Evolutionary conservation across 2,797 vertebrate genomes (phyloP).

Genomic region (Amblyopsis hoosieri): DNA sequence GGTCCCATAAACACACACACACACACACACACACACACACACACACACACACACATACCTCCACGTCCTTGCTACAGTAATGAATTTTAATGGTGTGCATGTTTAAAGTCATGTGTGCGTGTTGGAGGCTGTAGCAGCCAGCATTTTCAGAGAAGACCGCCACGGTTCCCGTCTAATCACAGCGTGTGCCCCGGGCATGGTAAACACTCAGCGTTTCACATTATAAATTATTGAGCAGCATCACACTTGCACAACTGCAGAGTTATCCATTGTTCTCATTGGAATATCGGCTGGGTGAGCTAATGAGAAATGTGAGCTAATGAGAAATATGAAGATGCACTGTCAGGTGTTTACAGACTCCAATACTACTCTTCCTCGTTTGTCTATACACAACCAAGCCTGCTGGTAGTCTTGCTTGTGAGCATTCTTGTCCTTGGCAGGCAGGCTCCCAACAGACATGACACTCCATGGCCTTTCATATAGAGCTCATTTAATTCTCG

Average conservation of each 20-base stretch:
- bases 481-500: no score
- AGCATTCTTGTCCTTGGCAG: no score
- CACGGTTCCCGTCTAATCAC: conserved; percentile 68
- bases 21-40: conserved; percentile 22
- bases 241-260: conserved; percentile 51
- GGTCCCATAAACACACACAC: not conserved
- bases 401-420: no score
- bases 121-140: conserved; percentile 58
- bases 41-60: not conserved
- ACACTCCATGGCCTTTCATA: no score
- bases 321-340: conserved; percentile 28
- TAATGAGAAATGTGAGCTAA: conserved; percentile 39
- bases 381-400: no score
- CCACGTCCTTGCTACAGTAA: not conserved
- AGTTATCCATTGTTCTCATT: conserved; percentile 37
- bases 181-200: conserved; percentile 63
- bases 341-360: not conserved
- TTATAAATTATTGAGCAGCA: conserved; percentile 72
- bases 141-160: conserved; percentile 47
- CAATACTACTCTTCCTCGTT: no score
- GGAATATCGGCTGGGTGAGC: conserved; percentile 36
- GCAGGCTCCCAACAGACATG: no score
- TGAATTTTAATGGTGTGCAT: conserved; percentile 29
- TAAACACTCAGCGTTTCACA: conserved; percentile 71
- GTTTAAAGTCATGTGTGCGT: conserved; percentile 41